Conservation (phyloP, 2,113 vertebrate genomes). For the Cygnus buccinator region DNA sequence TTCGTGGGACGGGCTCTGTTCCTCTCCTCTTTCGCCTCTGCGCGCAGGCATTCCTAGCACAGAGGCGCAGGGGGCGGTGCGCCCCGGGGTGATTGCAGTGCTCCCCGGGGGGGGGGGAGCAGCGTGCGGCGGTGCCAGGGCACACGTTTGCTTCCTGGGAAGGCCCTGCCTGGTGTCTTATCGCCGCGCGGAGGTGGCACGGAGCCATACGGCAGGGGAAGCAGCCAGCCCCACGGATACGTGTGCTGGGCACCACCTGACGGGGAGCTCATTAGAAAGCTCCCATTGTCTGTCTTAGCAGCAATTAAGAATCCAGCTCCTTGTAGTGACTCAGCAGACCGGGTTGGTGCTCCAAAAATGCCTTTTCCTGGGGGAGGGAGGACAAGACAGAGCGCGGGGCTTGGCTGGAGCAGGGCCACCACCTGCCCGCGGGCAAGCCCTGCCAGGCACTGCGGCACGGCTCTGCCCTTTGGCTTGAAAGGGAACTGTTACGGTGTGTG, state of each 20-base stretch:
- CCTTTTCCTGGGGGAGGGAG: neutral
- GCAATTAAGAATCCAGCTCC: neutral
- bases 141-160: neutral
- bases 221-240: neutral
- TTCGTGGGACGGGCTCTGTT: neutral
- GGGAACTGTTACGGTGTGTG: neutral
- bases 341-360: neutral
- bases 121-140: neutral
- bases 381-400: fast-evolving
- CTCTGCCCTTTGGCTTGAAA: constrained; percentile 10
- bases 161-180: neutral
- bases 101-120: neutral
- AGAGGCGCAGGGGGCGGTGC: neutral
- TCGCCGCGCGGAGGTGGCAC: neutral
- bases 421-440: neutral
- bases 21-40: neutral
- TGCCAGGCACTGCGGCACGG: neutral
- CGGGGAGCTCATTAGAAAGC: neutral
- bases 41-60: neutral
- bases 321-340: constrained; percentile 30
- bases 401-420: neutral
- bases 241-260: neutral
- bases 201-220: neutral
- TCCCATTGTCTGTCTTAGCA: neutral
- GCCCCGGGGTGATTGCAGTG: neutral